Percentiles rank a stretch among this genome's conserved stretches.
phyloP scores from a whole-genome alignment of 1,140 invertebrate species.

The Atta colombica region DNA sequence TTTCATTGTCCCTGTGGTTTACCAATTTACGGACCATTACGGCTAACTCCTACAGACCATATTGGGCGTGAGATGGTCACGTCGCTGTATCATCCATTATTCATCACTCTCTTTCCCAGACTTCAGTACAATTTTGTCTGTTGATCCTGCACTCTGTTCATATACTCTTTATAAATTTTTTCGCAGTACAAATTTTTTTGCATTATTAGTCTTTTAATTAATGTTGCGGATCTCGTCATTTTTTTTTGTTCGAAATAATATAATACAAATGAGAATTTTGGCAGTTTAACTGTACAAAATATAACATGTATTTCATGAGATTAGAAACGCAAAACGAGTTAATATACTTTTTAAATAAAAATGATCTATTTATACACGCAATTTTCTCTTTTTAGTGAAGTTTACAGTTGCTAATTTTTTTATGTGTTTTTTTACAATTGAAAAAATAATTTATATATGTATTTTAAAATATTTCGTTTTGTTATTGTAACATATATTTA shows the following conservation, averaged over 20 bases:
- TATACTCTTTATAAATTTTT: constrained; percentile 64
- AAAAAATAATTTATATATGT: neutral
- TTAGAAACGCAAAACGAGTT: neutral
- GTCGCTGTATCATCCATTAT: constrained; percentile 84
- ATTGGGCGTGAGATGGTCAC: constrained; percentile 76
- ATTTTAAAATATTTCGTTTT: neutral
- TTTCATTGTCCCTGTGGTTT: constrained; percentile 82
- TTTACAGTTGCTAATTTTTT: neutral
- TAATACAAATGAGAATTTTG: neutral
- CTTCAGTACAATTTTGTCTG: constrained; percentile 69
- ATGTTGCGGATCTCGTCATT: neutral
- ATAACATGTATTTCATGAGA: neutral
- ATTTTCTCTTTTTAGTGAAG: neutral
- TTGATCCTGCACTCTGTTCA: constrained; percentile 55
- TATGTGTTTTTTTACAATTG: neutral
- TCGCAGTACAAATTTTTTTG: constrained; percentile 63
- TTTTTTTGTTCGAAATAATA: neutral
- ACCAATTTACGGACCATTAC: constrained; percentile 84
- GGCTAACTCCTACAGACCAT: constrained; percentile 80
- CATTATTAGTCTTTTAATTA: constrained; percentile 65
- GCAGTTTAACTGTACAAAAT: neutral
- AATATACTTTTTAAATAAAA: neutral
- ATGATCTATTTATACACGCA: neutral
- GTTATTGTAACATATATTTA: neutral
- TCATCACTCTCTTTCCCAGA: constrained; percentile 81